phyloP scores from a whole-genome alignment of 1,140 invertebrate genomes.

The Nymphalis io region DNA sequence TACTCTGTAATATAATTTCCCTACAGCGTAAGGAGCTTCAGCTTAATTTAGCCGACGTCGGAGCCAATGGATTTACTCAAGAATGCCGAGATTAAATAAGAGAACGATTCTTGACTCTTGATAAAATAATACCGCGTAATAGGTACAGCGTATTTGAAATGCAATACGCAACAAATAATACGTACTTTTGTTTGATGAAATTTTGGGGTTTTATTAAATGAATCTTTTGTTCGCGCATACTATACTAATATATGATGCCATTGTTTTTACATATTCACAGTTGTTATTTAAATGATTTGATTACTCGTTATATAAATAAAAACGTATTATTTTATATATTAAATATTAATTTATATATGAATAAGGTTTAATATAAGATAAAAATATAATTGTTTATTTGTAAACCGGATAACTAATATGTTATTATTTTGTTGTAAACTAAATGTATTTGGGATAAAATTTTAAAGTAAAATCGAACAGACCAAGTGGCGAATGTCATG shows the following conservation, averaged over 20 bases:
- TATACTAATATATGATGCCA: too few relatives aligned
- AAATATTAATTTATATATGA: too few relatives aligned
- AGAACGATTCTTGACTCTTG: slow-evolving; percentile 31
- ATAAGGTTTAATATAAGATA: too few relatives aligned
- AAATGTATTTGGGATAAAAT: too few relatives aligned
- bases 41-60: slow-evolving; percentile 32
- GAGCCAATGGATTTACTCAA: slow-evolving; percentile 34
- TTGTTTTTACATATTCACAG: too few relatives aligned
- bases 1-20: slow-evolving; percentile 31
- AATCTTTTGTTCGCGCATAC: not conserved
- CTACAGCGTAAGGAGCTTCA: slow-evolving; percentile 21
- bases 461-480: too few relatives aligned
- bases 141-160: slow-evolving; percentile 25
- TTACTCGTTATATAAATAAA: too few relatives aligned
- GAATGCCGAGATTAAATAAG: slow-evolving; percentile 37
- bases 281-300: too few relatives aligned
- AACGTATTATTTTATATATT: too few relatives aligned
- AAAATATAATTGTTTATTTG: too few relatives aligned
- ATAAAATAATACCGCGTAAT: slow-evolving; percentile 32
- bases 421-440: too few relatives aligned
- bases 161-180: slow-evolving; percentile 7
- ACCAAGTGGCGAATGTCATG: not conserved
- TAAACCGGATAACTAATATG: too few relatives aligned
- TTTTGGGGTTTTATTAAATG: slow-evolving; percentile 1
- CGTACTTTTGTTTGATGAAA: not conserved